Percentiles rank a stretch among this genome's conserved stretches.
phyloP scores from a whole-genome alignment of 2,797 vertebrate species.

The Emys orbicularis region DNA sequence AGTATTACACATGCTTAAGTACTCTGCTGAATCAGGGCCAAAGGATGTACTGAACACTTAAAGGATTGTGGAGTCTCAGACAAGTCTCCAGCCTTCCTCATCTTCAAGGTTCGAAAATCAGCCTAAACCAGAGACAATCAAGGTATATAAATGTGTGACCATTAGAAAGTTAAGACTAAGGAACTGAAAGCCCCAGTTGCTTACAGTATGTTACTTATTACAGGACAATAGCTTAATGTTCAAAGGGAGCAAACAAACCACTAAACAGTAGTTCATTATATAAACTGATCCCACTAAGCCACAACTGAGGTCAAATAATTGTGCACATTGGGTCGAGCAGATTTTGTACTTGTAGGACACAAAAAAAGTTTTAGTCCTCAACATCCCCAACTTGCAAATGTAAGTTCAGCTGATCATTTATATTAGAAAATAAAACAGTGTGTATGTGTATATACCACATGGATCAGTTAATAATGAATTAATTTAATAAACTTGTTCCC shows the following conservation, averaged over 20 bases:
- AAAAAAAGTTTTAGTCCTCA: not conserved
- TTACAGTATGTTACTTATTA: not conserved
- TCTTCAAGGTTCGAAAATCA: not conserved
- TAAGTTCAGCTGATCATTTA: not conserved
- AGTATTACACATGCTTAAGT: not conserved
- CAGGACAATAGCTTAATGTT: not conserved
- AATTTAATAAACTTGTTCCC: not conserved
- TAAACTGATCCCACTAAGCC: not conserved
- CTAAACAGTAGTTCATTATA: not conserved
- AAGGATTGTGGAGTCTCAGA: fast-evolving
- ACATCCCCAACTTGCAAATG: not conserved
- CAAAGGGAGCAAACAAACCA: not conserved
- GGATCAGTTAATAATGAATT: not conserved
- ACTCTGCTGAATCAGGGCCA: not conserved
- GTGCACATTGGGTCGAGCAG: not conserved
- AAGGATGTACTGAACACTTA: not conserved
- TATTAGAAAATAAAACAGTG: not conserved
- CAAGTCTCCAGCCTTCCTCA: not conserved
- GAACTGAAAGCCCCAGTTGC: not conserved
- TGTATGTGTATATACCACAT: too few relatives aligned
- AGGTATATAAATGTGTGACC: not conserved
- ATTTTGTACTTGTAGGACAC: not conserved
- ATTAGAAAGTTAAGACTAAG: not conserved
- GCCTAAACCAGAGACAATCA: not conserved
- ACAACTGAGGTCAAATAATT: not conserved